These are phyloP conservation scores for Lineus longissimus DNA, from an alignment of 1,140 invertebrate genomes.

Conservation along the genomic window DNA sequence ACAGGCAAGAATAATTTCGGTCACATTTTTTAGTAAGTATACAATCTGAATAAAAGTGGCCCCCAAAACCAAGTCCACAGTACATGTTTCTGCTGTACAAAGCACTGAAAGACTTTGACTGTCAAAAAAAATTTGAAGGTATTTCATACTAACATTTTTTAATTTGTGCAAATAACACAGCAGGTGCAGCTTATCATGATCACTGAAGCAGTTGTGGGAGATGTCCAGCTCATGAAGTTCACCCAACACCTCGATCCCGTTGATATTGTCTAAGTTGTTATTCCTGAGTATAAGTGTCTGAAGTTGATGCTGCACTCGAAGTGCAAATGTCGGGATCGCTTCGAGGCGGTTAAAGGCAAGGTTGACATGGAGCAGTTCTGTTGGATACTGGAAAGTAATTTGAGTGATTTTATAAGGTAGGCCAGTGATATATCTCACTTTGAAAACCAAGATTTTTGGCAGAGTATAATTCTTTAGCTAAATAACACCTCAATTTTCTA, in stretches of 20 bases:
- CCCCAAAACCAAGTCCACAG: too few relatives aligned
- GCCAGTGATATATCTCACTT: background rate
- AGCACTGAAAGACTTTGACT: too few relatives aligned
- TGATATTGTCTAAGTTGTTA: constrained; percentile 32
- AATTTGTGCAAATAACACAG: constrained; percentile 3
- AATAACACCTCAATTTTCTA: too few relatives aligned
- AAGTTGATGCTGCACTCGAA: constrained; percentile 19
- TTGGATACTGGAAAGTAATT: constrained; percentile 25
- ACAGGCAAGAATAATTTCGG: too few relatives aligned
- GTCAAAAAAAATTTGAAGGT: too few relatives aligned
- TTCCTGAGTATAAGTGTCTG: constrained; percentile 27
- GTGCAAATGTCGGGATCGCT: constrained; percentile 25
- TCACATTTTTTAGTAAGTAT: too few relatives aligned
- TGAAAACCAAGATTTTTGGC: too few relatives aligned
- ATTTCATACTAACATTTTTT: background rate
- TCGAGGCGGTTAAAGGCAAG: constrained; percentile 30
- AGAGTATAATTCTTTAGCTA: too few relatives aligned
- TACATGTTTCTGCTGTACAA: too few relatives aligned
- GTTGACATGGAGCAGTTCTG: constrained; percentile 25
- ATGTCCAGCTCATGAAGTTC: constrained; percentile 28
- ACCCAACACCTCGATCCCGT: constrained; percentile 26
- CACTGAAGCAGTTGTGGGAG: constrained; percentile 28
- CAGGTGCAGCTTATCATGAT: constrained; percentile 19
- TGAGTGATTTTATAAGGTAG: background rate
- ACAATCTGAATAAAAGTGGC: too few relatives aligned